Conservation (phyloP, 2,888 invertebrate species). For the Parnassius mnemosyne region DNA sequence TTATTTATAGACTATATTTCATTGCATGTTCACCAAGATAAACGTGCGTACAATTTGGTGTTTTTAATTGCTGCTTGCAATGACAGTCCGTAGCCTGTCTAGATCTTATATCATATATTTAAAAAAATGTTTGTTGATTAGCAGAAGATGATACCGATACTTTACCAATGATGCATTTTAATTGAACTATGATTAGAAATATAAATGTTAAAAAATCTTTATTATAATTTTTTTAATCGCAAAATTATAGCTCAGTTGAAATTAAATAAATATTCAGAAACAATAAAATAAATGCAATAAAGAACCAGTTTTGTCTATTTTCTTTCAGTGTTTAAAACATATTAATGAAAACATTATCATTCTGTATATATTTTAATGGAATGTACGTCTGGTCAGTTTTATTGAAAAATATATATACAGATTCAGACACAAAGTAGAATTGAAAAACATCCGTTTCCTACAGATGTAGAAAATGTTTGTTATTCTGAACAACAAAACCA, state of each 20-base stretch:
- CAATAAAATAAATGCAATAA: background rate
- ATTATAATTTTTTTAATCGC: too few species aligned
- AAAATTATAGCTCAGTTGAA: too few species aligned
- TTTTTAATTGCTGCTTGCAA: too few species aligned
- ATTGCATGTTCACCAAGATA: background rate
- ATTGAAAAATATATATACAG: slow-evolving; percentile 35
- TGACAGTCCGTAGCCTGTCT: too few species aligned
- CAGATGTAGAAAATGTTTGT: slow-evolving; percentile 49
- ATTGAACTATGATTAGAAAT: too few species aligned
- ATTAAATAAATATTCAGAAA: background rate
- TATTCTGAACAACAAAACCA: slow-evolving; percentile 47
- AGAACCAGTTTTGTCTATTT: background rate
- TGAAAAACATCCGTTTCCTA: slow-evolving; percentile 70
- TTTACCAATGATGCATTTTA: too few species aligned
- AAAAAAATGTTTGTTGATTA: too few species aligned
- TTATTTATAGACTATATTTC: slow-evolving; percentile 18
- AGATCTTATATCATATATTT: too few species aligned
- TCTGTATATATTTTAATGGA: slow-evolving; percentile 27
- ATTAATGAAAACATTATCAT: background rate
- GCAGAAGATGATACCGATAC: too few species aligned
- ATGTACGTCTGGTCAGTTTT: slow-evolving; percentile 48
- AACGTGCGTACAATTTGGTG: background rate
- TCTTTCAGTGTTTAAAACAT: slow-evolving; percentile 21
- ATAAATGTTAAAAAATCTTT: too few species aligned
- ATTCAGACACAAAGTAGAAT: slow-evolving; percentile 53